phyloP scores from a whole-genome alignment of 2,113 vertebrate species.

The Maccullochella peelii region DNA sequence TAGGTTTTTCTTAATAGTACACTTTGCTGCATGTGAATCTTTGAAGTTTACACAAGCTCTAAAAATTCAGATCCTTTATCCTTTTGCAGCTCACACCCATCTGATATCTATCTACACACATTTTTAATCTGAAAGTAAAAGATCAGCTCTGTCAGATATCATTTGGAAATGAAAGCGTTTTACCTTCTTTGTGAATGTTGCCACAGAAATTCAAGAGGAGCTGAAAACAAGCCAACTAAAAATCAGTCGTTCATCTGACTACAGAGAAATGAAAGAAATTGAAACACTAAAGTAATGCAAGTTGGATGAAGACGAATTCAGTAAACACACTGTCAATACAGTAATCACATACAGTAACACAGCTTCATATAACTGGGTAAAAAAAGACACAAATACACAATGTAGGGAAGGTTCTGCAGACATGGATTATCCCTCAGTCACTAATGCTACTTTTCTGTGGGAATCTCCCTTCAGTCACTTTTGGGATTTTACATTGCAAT shows the following conservation, averaged over 20 bases:
- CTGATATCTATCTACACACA: not conserved
- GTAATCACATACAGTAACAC: constrained; percentile 70
- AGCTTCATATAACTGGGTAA: constrained; percentile 83
- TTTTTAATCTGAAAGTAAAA: not conserved
- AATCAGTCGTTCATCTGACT: constrained; percentile 6
- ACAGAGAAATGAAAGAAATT: not conserved
- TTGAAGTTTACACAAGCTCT: not conserved
- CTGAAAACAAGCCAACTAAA: not conserved
- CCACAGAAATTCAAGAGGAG: not conserved
- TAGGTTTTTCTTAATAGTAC: not conserved
- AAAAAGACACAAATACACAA: constrained; percentile 63
- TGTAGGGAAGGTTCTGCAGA: constrained; percentile 37
- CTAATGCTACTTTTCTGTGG: not conserved
- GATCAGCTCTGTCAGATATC: not conserved
- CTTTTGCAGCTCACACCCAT: not conserved
- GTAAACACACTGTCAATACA: constrained; percentile 71
- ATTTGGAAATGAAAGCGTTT: not conserved
- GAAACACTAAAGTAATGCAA: not conserved
- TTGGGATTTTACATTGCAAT: not conserved
- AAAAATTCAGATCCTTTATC: not conserved
- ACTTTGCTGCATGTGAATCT: not conserved
- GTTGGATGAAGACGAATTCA: constrained; percentile 26
- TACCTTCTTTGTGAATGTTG: constrained; percentile 1
- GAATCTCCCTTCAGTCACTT: constrained; percentile 6
- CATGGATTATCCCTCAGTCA: constrained; percentile 40